Evolutionary conservation across 30 jellyfish, hydroid and myxozoan genomes (phyloP), one percentile per base, ranked within the genome.

Genomic region (Calvadosia cruxmelitensis): DNA sequence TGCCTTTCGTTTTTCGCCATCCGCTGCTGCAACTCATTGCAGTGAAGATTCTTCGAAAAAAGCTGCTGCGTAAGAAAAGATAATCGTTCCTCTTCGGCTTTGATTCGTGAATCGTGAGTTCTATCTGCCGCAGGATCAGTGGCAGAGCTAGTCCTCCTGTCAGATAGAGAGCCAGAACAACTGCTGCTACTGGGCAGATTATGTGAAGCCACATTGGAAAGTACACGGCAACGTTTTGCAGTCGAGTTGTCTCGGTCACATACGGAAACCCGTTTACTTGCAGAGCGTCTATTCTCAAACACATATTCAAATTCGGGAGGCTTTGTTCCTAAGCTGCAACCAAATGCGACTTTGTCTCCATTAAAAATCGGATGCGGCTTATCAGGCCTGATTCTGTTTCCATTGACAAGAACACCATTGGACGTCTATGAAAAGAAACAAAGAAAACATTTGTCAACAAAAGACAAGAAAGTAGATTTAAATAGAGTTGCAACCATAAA

Each of bases 311-410:
- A 89, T 70, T 89, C 98, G 25, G 94, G 87, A 10, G 10, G 57
- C 20, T 42, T 20, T 24, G 80, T 71, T 26, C 63, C 30, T 49
- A 57, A 34, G 28, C 63, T 71, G 81, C 94, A 75, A 10, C 98
- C 98, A 89, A 89, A 89, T 30, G 85, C 85, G 2, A 89, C 70
- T 49, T 73, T 76, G 32, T 89, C 98, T 10, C 93, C 98, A 51
- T 63, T 30, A 53, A 64, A 5, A 10, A 89, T 27, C 53, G 76
- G 81, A 24, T 57, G 74, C 7, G 85, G 90, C 1, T 31, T 74
- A 50, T 72, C 80, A 42, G 98, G 70, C 32, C 53, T 57, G 33
- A 89, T 76, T 71, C 77, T 81, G 61, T n/a, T 33, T 0, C 83
- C 91, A 53, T 81, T 78, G 33, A 89, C 80, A 63, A 68, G 81